Evolutionary conservation across 2,113 vertebrate genomes (phyloP).

Genomic region (Eonycteris spelaea): DNA sequence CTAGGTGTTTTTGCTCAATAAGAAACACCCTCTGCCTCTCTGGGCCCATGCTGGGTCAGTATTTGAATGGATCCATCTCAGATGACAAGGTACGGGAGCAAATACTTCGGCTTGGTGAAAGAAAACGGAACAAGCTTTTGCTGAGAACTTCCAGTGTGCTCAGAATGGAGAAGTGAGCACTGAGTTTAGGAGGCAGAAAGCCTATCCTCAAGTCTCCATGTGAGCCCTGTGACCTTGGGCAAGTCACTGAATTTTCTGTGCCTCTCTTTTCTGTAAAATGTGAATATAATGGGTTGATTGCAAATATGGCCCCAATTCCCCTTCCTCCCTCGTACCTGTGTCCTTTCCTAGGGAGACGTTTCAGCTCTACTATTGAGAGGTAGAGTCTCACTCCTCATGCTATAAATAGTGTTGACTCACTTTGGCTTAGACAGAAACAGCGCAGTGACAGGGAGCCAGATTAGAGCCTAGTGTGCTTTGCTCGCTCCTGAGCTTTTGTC

Average conservation of each 20-base stretch:
- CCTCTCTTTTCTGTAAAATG: background rate
- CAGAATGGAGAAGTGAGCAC: background rate
- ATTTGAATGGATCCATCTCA: no score
- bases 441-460: fast-evolving
- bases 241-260: background rate
- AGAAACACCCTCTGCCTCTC: background rate
- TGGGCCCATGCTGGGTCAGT: background rate
- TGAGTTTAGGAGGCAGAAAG: background rate
- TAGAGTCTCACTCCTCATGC: fast-evolving
- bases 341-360: background rate
- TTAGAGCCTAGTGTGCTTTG: fast-evolving
- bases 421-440: background rate
- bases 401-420: fast-evolving
- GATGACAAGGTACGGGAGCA: background rate
- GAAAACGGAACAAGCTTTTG: no score
- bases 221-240: background rate
- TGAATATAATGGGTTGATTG: background rate
- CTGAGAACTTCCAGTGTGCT: background rate
- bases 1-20: background rate
- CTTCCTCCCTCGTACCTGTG: fast-evolving
- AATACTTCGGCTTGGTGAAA: background rate
- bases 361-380: background rate
- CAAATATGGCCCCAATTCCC: no score
- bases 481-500: background rate
- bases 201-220: fast-evolving